Evolutionary conservation across 2,113 vertebrate species (phyloP).

Genomic region (Helogale parvula): DNA sequence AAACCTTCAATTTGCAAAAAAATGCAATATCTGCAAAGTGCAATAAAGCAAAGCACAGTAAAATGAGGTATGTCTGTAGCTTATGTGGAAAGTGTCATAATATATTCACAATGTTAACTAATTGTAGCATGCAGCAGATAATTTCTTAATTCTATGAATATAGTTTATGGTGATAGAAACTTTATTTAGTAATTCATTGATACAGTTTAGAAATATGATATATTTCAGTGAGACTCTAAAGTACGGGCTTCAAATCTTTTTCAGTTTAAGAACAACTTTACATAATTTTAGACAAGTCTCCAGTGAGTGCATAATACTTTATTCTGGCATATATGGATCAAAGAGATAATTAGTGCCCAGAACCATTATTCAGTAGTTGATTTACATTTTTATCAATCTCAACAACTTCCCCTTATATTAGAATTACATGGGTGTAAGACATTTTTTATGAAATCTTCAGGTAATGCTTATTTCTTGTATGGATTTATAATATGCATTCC

Average conservation of each 20-base stretch:
- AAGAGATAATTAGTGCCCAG: background rate
- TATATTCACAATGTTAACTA: slow-evolving; percentile 4
- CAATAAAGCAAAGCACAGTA: background rate
- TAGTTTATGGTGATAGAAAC: background rate
- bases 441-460: background rate
- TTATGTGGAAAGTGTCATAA: background rate
- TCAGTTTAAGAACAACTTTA: background rate
- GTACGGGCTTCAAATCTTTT: background rate
- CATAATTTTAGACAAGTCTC: background rate
- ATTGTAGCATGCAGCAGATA: background rate
- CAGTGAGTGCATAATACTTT: background rate
- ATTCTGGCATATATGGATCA: background rate
- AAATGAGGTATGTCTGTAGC: background rate
- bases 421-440: background rate
- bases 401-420: background rate
- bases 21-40: background rate
- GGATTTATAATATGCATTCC: background rate
- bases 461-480: background rate
- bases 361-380: background rate
- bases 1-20: background rate
- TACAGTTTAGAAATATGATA: background rate
- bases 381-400: background rate
- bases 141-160: background rate
- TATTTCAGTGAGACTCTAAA: background rate
- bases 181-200: background rate